Base-by-base conservation (phyloP, 2,113 vertebrate species). In the Oceanites oceanicus region DNA sequence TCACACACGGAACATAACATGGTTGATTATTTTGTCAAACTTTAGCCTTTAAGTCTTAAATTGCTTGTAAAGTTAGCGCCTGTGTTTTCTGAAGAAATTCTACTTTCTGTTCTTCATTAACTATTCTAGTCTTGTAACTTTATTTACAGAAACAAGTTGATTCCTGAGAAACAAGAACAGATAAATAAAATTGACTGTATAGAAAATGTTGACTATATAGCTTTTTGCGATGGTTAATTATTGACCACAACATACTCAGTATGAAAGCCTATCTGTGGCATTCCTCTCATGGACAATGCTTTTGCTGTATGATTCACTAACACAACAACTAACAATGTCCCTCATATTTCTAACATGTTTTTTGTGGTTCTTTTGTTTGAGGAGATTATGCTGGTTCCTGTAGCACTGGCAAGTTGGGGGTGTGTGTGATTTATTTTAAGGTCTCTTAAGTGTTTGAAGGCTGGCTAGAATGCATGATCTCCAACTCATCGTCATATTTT, bases 171-270 rank as follows among this genome's bases (percentile, higher is more conserved):
- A 84, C 85, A 83, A 94, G 90, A 94, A 86, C 73, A 81, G 86
- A 92, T 73, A 80, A 96, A 95, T 95, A 96, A 96, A 97, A 91
- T n/a, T 65, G 70, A 96, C 96, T 92, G 82, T 97, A 62, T 80
- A 92, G 92, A 93, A 95, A 85, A 61, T 5, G 19, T 56, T 85
- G 93, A 36, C 56, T 90, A 2, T 74, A 74, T 20, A 96, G 42
- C 76, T 83, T 86, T 83, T 94, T 89, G 73, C 83, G 19, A 1
- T 36, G 62, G 11, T 67, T 84, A 18, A 27, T 93, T 84, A 68
- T 25, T 90, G 92, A 72, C 84, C 20, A 7, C 10, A 17, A 0
- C n/a, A 10, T 38, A 12, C 12, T 84, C 16, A 1, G 9, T 50
- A 7, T 58, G 74, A 82, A 70, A 50, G 40, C 25, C 53, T 83